These are phyloP conservation scores for Diarsia brunnea DNA, from an alignment of 2,888 invertebrate species.

Conservation along the genomic window DNA sequence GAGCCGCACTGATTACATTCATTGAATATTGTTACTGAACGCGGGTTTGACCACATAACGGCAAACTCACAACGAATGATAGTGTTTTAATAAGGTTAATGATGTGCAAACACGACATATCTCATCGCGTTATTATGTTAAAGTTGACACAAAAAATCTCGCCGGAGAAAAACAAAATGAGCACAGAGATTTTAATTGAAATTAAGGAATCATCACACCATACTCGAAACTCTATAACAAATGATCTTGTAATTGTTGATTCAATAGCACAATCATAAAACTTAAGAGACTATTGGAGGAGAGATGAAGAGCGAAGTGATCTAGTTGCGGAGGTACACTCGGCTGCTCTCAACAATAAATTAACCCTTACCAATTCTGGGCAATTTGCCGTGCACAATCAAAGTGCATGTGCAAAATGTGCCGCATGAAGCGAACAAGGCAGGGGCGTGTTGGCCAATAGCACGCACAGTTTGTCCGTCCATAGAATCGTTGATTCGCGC, in stretches of 20 bases:
- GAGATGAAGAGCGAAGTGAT: slow-evolving; percentile 57
- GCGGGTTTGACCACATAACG: slow-evolving; percentile 81
- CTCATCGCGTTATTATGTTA: slow-evolving; percentile 66
- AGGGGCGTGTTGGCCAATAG: slow-evolving; percentile 71
- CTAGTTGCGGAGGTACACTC: slow-evolving; percentile 31
- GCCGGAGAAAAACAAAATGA: slow-evolving; percentile 61
- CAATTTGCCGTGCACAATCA: slow-evolving; percentile 65
- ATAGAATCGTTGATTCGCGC: slow-evolving; percentile 89
- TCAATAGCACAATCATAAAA: slow-evolving; percentile 26
- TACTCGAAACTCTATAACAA: slow-evolving; percentile 39
- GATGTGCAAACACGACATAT: slow-evolving; percentile 74
- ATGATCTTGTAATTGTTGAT: slow-evolving; percentile 38
- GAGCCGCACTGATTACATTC: slow-evolving; percentile 84
- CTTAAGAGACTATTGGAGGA: slow-evolving; percentile 27
- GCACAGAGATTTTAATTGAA: slow-evolving; percentile 59
- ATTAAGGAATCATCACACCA: slow-evolving; percentile 56
- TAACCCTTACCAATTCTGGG: slow-evolving; percentile 61
- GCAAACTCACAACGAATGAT: slow-evolving; percentile 81
- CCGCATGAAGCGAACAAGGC: slow-evolving; percentile 55
- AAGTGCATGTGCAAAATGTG: slow-evolving; percentile 68
- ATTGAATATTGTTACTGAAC: slow-evolving; percentile 82
- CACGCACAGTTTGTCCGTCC: slow-evolving; percentile 78
- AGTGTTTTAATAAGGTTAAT: slow-evolving; percentile 84
- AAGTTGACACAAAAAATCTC: slow-evolving; percentile 68
- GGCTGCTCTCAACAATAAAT: slow-evolving; percentile 54